These are phyloP conservation scores for Andrena minutula DNA, from an alignment of 2,888 invertebrate species.

Conservation along the genomic window DNA sequence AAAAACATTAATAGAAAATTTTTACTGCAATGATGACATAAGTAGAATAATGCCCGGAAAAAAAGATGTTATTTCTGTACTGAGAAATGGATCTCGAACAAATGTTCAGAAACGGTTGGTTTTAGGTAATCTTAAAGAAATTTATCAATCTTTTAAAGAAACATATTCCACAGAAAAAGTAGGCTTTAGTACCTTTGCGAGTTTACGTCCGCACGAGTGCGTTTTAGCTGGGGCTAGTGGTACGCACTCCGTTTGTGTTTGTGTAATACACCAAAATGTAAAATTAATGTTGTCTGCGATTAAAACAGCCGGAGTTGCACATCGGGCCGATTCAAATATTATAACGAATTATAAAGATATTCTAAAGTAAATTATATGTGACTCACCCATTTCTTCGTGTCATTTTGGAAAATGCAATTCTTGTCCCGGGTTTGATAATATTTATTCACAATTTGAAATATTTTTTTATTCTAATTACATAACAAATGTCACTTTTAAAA, in stretches of 20 bases:
- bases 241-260: too few relatives aligned
- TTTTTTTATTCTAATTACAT: background rate
- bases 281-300: background rate
- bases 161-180: too few relatives aligned
- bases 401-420: background rate
- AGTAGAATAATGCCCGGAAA: background rate
- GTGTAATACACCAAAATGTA: background rate
- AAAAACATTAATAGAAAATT: background rate
- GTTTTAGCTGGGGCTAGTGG: too few relatives aligned
- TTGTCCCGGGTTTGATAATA: background rate
- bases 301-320: background rate
- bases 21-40: slow-evolving; percentile 1
- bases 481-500: background rate
- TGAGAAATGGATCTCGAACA: background rate
- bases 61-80: background rate
- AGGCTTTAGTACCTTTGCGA: too few relatives aligned
- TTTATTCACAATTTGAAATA: background rate
- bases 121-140: too few relatives aligned
- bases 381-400: background rate
- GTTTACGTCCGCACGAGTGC: too few relatives aligned
- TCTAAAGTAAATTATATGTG: too few relatives aligned
- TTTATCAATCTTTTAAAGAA: too few relatives aligned
- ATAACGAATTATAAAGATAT: background rate
- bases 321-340: background rate
- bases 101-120: background rate